Base-by-base conservation (phyloP, 2,888 invertebrate species). In the Clivina fossor region DNA sequence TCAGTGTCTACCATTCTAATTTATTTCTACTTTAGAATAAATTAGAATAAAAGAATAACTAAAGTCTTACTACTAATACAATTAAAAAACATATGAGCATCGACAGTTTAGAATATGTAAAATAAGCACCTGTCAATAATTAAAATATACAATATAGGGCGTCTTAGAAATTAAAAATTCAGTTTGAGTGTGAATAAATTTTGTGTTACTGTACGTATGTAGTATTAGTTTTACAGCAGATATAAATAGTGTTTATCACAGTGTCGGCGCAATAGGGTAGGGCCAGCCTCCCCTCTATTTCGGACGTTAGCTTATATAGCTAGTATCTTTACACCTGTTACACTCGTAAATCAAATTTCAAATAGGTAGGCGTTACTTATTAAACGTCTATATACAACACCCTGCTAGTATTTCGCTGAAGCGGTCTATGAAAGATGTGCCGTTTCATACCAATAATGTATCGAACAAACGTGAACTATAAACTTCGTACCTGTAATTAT, bases 361-460 rank as follows among this genome's bases (percentile, higher is more conserved):
- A 71, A 71, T 71, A 69, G 70, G 68, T 70, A 69, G 71, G 71
- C 71, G 71, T 69, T 63, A 69, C 69, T 68, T 69, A 70, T 70
- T 71, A 70, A 69, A 67, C 49, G 55, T 54, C 55, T 55, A 55
- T 55, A 55, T 55, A 47, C 20, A 47, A 32, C 38, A 15, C 38
- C 13, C 28, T 32, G 15, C 55, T n/a, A 46, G 32, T 40, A 47
- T 55, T 30, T 40, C 47, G 20, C 16, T 32, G 9, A 20, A 40
- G 46, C 55, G 55, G 46, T 20, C n/a, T 13, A n/a, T 3, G 43
- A 7, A 46, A 37, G 37, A 30, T 46, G 26, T 28, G 38, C 24
- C 24, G 24, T 15, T 19, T 15, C 24, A 18, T 26, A 15, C 3
- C n/a, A n/a, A n/a, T n/a, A n/a, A 24, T 11, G 22, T 13, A 24